These are phyloP conservation scores for Epizoanthus stellaris DNA, from an alignment of 92 coral and sea anemone species.

Conservation along the genomic window DNA sequence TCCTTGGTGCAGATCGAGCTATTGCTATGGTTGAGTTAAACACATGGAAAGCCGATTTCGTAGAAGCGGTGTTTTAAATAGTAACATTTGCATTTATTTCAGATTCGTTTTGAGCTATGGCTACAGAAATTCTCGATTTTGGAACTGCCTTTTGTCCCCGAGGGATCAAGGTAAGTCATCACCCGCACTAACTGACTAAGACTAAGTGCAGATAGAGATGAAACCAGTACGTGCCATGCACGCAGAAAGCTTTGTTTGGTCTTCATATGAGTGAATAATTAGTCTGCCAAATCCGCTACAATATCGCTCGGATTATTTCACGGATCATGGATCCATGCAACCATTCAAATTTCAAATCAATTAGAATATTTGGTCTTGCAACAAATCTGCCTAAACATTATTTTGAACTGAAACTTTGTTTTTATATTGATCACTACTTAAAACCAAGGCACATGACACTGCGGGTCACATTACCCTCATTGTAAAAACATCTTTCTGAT, in stretches of 20 bases:
- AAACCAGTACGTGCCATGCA: not conserved
- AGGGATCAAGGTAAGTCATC: slow-evolving; percentile 17
- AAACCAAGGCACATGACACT: not conserved
- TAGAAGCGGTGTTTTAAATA: slow-evolving; percentile 1
- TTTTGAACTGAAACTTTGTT: not conserved
- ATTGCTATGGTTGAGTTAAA: slow-evolving; percentile 8
- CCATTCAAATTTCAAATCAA: not conserved
- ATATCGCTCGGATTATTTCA: not conserved
- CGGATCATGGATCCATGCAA: too few relatives aligned
- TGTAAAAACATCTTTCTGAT: slow-evolving; percentile 3
- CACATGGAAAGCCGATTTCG: not conserved
- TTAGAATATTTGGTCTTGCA: not conserved
- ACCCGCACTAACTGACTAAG: not conserved
- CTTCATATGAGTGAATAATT: not conserved
- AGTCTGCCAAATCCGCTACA: not conserved
- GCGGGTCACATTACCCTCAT: not conserved
- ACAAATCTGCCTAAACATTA: not conserved
- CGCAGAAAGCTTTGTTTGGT: not conserved
- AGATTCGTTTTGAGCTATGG: slow-evolving; percentile 16
- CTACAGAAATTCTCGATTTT: slow-evolving; percentile 31
- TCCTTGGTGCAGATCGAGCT: not conserved
- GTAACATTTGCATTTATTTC: not conserved
- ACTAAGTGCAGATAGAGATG: not conserved
- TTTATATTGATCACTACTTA: not conserved
- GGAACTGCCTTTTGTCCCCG: slow-evolving; percentile 11